Evolutionary conservation across 2,888 invertebrate species (phyloP).

Genomic region (Helleia helle): DNA sequence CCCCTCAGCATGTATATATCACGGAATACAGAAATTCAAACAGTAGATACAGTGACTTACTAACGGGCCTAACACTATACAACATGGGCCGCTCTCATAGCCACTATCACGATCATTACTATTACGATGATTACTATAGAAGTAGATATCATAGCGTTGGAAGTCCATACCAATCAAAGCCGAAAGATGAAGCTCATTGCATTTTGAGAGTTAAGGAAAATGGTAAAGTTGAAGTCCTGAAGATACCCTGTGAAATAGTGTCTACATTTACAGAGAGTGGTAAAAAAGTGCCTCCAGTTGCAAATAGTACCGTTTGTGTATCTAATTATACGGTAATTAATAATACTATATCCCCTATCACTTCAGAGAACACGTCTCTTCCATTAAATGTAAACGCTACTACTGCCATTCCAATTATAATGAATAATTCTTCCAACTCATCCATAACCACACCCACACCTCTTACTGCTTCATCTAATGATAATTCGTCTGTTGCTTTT

Average conservation of each 20-base stretch:
- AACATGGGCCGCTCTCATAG: slow-evolving; percentile 54
- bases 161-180: slow-evolving; percentile 23
- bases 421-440: not conserved
- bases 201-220: slow-evolving; percentile 46
- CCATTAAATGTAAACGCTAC: not conserved
- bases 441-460: too few species aligned
- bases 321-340: slow-evolving; percentile 36
- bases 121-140: slow-evolving; percentile 55
- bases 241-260: slow-evolving; percentile 61
- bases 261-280: slow-evolving; percentile 54
- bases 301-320: slow-evolving; percentile 40
- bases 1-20: slow-evolving; percentile 54
- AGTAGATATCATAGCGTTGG: slow-evolving; percentile 29
- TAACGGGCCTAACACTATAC: slow-evolving; percentile 55
- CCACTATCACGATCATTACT: slow-evolving; percentile 46
- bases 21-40: slow-evolving; percentile 50
- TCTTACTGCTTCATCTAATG: too few species aligned
- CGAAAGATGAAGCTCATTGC: slow-evolving; percentile 41
- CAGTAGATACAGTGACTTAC: slow-evolving; percentile 50
- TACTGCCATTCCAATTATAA: not conserved
- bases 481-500: not conserved
- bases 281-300: slow-evolving; percentile 21
- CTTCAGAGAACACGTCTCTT: not conserved
- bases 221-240: slow-evolving; percentile 35
- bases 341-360: slow-evolving; percentile 19